Conservation (phyloP, 1,140 invertebrate species). For the Drosophila lowei region DNA sequence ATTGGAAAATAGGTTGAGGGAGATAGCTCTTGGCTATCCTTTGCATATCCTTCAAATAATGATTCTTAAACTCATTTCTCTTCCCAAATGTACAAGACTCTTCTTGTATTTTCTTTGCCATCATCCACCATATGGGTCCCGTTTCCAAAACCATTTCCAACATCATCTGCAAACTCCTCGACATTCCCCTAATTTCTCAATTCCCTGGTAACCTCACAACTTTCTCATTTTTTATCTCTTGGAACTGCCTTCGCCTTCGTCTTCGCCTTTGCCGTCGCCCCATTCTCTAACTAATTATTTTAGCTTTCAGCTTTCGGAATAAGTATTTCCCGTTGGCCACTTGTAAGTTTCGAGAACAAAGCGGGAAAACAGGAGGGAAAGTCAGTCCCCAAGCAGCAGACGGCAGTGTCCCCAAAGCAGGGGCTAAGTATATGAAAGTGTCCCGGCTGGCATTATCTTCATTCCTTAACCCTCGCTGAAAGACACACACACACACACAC, state of each 20-base stretch:
- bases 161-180: neutral
- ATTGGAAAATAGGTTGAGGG: neutral
- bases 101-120: too few species aligned
- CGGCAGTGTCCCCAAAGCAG: conserved; percentile 14
- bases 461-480: conserved; percentile 32
- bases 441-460: conserved; percentile 46
- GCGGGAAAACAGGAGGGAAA: conserved; percentile 3
- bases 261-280: conserved; percentile 21
- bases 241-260: conserved; percentile 26
- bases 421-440: conserved; percentile 48
- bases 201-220: neutral
- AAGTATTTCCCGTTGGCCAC: conserved; percentile 32
- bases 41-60: too few species aligned
- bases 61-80: too few species aligned
- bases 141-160: too few species aligned
- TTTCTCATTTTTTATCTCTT: conserved; percentile 16
- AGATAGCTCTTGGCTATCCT: too few species aligned
- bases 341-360: conserved; percentile 35
- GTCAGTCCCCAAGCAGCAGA: conserved; percentile 33
- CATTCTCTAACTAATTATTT: conserved; percentile 47
- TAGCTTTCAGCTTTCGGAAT: conserved; percentile 28
- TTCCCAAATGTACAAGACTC: too few species aligned
- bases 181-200: conserved; percentile 5
- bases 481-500: neutral
- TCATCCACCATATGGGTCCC: too few species aligned